A percentile compares a stretch with the other conserved stretches of the same genome.
These are phyloP conservation scores for Lumbricus terrestris DNA, from an alignment of 2,888 invertebrate species.

Conservation along the genomic window DNA sequence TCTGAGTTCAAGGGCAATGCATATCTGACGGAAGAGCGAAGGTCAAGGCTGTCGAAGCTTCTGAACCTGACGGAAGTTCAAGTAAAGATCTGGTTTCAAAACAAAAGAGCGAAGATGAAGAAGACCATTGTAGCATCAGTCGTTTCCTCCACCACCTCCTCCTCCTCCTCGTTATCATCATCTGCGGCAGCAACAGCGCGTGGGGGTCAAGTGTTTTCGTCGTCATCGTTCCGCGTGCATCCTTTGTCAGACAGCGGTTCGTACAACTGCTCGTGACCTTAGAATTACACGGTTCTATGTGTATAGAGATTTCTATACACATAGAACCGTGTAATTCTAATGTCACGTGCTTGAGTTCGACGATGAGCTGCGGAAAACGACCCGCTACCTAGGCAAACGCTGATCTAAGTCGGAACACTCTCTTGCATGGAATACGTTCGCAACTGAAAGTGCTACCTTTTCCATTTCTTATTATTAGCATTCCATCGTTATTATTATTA, in stretches of 20 bases:
- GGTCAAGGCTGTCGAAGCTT: neutral
- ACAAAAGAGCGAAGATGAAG: slow-evolving; percentile 12
- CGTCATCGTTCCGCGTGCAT: neutral
- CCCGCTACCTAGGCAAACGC: too few species aligned
- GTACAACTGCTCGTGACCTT: too few species aligned
- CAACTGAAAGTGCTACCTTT: too few species aligned
- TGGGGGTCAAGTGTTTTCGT: neutral
- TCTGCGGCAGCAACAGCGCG: neutral
- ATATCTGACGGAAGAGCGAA: neutral
- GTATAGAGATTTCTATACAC: too few species aligned
- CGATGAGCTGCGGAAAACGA: too few species aligned
- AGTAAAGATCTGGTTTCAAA: slow-evolving; percentile 11
- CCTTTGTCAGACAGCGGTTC: neutral
- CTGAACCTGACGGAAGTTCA: neutral
- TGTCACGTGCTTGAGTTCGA: too few species aligned
- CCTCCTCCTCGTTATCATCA: neutral
- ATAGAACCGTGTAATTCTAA: too few species aligned
- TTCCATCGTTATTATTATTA: too few species aligned
- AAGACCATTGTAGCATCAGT: neutral
- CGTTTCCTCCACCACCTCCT: neutral
- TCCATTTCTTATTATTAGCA: too few species aligned
- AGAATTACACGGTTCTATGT: too few species aligned
- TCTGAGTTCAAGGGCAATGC: neutral
- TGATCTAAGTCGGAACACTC: too few species aligned
- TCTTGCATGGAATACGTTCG: too few species aligned